A percentile compares a stretch with the other conserved stretches of the same genome.
phyloP scores from a whole-genome alignment of 2,888 invertebrate species.

The Diachrysia chrysitis region DNA sequence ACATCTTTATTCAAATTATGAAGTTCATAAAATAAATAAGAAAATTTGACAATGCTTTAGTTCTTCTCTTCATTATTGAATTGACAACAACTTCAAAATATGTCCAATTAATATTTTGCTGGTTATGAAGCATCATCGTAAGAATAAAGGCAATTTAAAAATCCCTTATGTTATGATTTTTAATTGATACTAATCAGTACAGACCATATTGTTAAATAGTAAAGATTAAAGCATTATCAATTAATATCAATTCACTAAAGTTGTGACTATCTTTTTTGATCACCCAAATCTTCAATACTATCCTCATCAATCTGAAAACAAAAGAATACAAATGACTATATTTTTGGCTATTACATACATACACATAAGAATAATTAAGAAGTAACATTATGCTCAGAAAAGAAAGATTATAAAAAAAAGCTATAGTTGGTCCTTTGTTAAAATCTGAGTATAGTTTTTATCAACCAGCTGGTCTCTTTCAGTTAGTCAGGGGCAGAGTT shows the following conservation, averaged over 20 bases:
- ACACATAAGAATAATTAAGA: not conserved
- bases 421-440: too few species aligned
- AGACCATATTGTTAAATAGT: conserved; percentile 6
- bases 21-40: conserved; percentile 64
- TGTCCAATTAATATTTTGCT: not conserved
- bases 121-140: not conserved
- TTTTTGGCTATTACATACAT: not conserved
- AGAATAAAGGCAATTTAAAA: not conserved
- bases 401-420: too few species aligned
- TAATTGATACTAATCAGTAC: conserved; percentile 3
- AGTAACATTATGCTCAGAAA: too few species aligned
- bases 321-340: not conserved
- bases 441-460: too few species aligned
- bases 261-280: conserved; percentile 94
- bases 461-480: too few species aligned
- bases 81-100: conserved; percentile 8
- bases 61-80: conserved; percentile 44
- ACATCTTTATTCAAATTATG: conserved; percentile 57
- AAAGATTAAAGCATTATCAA: conserved; percentile 63
- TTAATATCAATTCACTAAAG: conserved; percentile 35
- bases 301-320: conserved; percentile 92
- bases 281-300: conserved; percentile 97
- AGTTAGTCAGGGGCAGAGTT: too few species aligned
- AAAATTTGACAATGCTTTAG: conserved; percentile 65
- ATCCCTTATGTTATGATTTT: not conserved